phyloP scores from a whole-genome alignment of 2,113 vertebrate genomes.

The Xiphophorus hellerii region DNA sequence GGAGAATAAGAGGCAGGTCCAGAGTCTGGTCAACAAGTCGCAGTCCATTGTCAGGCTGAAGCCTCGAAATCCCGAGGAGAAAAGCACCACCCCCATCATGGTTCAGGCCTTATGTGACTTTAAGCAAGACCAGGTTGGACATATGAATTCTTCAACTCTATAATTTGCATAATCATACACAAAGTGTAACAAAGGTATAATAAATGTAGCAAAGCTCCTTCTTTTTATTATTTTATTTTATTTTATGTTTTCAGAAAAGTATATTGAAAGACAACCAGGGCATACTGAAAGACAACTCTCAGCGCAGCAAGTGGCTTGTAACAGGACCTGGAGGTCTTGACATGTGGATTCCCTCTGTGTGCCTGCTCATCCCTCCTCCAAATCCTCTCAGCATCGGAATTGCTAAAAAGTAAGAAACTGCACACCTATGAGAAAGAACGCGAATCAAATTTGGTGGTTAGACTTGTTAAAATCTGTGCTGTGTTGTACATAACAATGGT shows the following conservation, averaged over 20 bases:
- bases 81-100: constrained; percentile 84
- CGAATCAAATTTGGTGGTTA: constrained; percentile 2
- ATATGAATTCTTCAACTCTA: background rate
- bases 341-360: constrained; percentile 94
- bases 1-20: constrained; percentile 94
- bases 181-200: background rate
- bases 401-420: constrained; percentile 87
- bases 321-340: constrained; percentile 94
- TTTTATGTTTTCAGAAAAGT: constrained; percentile 81
- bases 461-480: no score
- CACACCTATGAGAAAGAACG: background rate
- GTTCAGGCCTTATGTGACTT: constrained; percentile 96
- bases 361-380: constrained; percentile 92
- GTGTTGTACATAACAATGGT: no score
- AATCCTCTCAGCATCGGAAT: constrained; percentile 89
- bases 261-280: constrained; percentile 91
- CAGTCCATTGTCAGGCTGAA: constrained; percentile 93
- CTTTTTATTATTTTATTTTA: background rate
- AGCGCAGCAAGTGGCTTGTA: constrained; percentile 97
- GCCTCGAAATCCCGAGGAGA: constrained; percentile 91
- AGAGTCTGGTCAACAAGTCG: constrained; percentile 92
- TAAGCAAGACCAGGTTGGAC: constrained; percentile 94
- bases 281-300: constrained; percentile 93
- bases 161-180: background rate
- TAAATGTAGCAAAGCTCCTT: background rate